Conservation (phyloP, 2,797 vertebrate species). For the Sus cebifrons region DNA sequence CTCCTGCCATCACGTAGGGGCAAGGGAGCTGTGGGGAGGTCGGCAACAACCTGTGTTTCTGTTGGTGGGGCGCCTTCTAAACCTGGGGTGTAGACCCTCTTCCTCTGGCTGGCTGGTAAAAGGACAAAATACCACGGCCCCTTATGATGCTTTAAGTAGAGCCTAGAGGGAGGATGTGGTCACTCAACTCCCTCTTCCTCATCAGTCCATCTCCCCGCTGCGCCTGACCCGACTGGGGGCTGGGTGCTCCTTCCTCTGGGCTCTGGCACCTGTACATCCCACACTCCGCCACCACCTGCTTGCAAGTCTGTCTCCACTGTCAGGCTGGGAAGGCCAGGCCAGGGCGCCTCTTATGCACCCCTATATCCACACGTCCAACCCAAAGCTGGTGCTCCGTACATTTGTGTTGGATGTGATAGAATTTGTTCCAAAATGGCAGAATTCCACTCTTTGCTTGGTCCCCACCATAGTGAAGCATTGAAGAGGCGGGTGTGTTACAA, state of each 20-base stretch:
- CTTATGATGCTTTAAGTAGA: background rate
- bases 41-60: background rate
- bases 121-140: background rate
- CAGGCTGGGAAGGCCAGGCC: background rate
- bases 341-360: rapidly evolving
- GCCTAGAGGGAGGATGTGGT: background rate
- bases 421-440: too few relatives aligned
- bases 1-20: background rate
- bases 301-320: background rate
- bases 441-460: too few relatives aligned
- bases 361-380: background rate
- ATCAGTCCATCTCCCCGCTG: background rate
- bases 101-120: background rate
- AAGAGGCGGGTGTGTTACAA: too few relatives aligned
- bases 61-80: background rate
- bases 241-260: background rate
- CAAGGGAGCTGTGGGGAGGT: background rate
- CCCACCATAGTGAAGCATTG: too few relatives aligned
- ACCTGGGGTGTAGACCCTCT: background rate
- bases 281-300: background rate
- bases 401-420: background rate
- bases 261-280: background rate
- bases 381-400: background rate
- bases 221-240: too few relatives aligned
- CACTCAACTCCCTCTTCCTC: background rate